Base-by-base conservation (phyloP, 1,140 invertebrate genomes). In the Anthonomus grandis region DNA sequence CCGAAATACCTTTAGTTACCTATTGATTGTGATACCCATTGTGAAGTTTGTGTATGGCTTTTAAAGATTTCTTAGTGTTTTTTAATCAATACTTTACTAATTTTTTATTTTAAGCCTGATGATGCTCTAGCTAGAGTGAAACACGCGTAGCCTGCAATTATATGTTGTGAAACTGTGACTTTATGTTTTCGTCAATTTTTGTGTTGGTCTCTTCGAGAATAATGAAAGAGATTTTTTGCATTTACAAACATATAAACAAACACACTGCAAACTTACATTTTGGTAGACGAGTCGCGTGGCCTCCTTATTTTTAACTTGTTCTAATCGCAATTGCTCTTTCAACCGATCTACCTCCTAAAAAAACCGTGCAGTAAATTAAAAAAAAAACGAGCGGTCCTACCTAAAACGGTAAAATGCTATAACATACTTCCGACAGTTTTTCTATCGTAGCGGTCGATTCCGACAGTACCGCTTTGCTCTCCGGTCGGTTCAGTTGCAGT, bases 401-500 rank as follows among this genome's bases (percentile, higher is more conserved):
- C 27, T 21, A 51, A 19, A 60, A 42, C 19, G n/a, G 45, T 15
- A 60, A 53, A n/a, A 38, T 24, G 12, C 24, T 13, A 31, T 18
- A 47, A 63, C 62, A 39, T 54, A 63, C 62, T 34, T 63, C 58
- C 9, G 62, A 53, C 10, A 63, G 34, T 47, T 50, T 63, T 49
- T 63, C 62, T 48, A 63, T 57, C 15, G 46, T 60, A 8, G 54
- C 22, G 12, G 48, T 63, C 4, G 58, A 41, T 49, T 63, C 58
- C 8, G 46, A 18, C 13, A 51, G 57, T 3, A 25, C 17, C 9
- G 17, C 18, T 27, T 48, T 44, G 8, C n/a, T 31, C 21, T 36
- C 19, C 10, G 24, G 31, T 25, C 53, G 15, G 25, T 41, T 57
- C 15, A 27, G 27, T 21, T 42, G 9, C 21, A 22, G 19, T 9